Base-by-base conservation (phyloP, 2,888 invertebrate species). In the Megamerina dolium region DNA sequence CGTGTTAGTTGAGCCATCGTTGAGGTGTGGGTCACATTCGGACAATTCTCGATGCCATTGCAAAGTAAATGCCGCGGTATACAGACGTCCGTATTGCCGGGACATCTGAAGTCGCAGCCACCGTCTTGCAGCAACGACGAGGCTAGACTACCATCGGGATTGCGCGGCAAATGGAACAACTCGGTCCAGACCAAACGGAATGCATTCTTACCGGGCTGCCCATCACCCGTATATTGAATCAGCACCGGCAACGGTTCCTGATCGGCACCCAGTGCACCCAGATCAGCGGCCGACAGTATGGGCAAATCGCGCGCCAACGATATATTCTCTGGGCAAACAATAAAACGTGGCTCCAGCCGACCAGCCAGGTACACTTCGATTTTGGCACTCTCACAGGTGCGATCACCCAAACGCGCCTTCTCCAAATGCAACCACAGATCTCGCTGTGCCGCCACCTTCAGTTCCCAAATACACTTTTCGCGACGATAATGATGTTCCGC, bases 171-270 rank as follows among this genome's bases (percentile, higher is more conserved):
- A 67, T 90, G 90, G 62, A 83, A 88, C 30, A 91, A 75, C 56
- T 91, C 91, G 3, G 90, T 91, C 91, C 91, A 92, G 12, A 86
- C 87, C 26, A 92, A 82, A 63, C 89, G 88, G 63, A 92, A 91
- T 10, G 87, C 83, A 9, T 89, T 87, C 46, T 86, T 76, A 0
- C 89, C 87, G 0, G 90, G 87, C 50, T 86, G 85, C 0, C 85
- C 80, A 30, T 86, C 85, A 1, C 80, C 80, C 1, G 82, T 82
- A 48, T 85, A 86, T 39, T 85, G 84, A 45, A 86, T 81, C 45
- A 82, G 76, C 29, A 83, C 78, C 1, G 81, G 80, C 45, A 81
- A 71, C 1, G 80, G 80, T 52, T 80, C 79, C 52, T 78, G 79
- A 58, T 79, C 78, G 26, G 77, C 74, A 3, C 70, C 67, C 2